Evolutionary conservation across 2,113 vertebrate species (phyloP), one percentile per base, ranked within the genome.

Genomic region (Neolamprologus cancellatus): DNA sequence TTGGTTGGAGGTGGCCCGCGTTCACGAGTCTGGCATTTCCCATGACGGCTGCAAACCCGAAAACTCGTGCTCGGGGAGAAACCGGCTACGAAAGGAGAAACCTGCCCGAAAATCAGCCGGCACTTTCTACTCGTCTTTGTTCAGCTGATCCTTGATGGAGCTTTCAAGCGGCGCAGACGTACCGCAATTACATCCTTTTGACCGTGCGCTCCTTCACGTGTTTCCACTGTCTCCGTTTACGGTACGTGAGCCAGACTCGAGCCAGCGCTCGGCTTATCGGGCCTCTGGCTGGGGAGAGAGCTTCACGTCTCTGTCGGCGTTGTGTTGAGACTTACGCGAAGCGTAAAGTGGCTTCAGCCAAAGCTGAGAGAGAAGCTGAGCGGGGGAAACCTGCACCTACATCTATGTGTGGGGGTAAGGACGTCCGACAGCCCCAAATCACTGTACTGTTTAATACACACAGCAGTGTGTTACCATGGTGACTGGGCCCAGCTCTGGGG

Each of bases 381-480:
- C 14, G 5, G 30, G 18, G 54, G 23, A 66, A 61, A 84, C 50
- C 66, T 57, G 59, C 71, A 44, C 55, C 54, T 86, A 89, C 55
- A 81, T 84, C 76, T 84, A 23, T 39, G 39, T 61, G 80, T 23
- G 20, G 34, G 32, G 34, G 55, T 59, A 20, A 74, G 74, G 53
- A 76, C 89, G 91, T 89, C 82, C 82, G 89, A 91, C 48, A 86
- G 87, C 93, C 93, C 93, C 88, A 93, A 93, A 95, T 85, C 94
- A 86, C 92, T 92, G 91, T 92, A 83, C 93, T 93, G 94, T 96
- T 96, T 96, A 95, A 95, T 94, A 96, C 95, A 96, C 94, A 93
- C 92, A 94, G 93, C 93, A 92, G 89, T 90, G 92, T 93, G 96
- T 95, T 93, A 94, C 96, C 96, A 97, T 97, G 96, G 97, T 95